These are phyloP conservation scores for Fissipunctia ypsillon DNA, from an alignment of 2,888 invertebrate species.

Conservation along the genomic window DNA sequence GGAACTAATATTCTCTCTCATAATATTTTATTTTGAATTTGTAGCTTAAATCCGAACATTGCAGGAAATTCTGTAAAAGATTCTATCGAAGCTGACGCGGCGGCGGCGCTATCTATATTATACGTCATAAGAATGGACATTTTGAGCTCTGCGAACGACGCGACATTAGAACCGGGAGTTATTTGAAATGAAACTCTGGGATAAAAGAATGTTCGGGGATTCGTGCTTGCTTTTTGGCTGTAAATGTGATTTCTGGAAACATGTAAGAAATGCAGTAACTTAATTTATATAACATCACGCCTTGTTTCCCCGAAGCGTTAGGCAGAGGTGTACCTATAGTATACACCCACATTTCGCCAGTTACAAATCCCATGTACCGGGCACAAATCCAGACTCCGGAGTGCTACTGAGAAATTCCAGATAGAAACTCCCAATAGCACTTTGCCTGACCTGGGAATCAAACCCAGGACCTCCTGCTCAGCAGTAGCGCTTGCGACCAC, in stretches of 20 bases:
- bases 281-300: no score
- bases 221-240: not conserved
- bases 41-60: conserved; percentile 7
- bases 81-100: conserved; percentile 31
- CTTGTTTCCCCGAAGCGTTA: no score
- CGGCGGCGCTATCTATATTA: conserved; percentile 49
- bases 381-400: no score
- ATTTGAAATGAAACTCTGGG: conserved; percentile 38
- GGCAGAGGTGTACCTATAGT: no score
- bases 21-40: conserved; percentile 8
- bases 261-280: not conserved
- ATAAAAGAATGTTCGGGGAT: conserved; percentile 14
- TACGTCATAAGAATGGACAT: conserved; percentile 52
- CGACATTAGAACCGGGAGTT: conserved; percentile 19
- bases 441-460: no score
- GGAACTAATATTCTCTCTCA: not conserved
- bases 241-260: conserved; percentile 1
- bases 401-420: no score
- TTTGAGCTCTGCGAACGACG: conserved; percentile 39
- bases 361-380: no score
- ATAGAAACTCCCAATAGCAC: no score
- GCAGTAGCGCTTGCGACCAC: no score
- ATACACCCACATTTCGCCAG: no score
- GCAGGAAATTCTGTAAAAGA: conserved; percentile 16
- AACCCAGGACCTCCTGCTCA: no score